Evolutionary conservation across 2,888 invertebrate genomes (phyloP), one percentile per base, ranked within the genome.

Genomic region (Geophilus truncorum): DNA sequence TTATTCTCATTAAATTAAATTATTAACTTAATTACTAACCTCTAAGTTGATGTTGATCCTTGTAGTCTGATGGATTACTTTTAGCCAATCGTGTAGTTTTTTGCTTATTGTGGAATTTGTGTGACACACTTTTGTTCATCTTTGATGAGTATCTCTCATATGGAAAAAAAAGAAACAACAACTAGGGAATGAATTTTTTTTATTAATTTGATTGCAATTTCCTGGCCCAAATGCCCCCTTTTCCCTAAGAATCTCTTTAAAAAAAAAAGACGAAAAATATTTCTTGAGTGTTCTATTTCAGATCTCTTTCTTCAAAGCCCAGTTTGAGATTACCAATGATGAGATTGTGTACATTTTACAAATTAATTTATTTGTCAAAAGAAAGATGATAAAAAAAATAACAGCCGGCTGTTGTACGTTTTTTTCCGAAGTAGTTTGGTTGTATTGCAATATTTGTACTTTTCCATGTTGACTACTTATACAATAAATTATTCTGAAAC

Each of bases 131-230:
- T 70, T 70, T 70, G 23, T 70, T 70, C 28, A 28, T 70, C 28
- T 70, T 70, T 70, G 51, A 51, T 51, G 51, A 51, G 51, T 51
- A 40, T 40, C 80, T 81, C 18, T 75, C 77, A 51, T 80, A 80
- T 30, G 62, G 57, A 77, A 87, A 94, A 94, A 89, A 94, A 93
- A 90, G 93, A 93, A 90, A 93, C 93, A 90, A 84, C 85, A 45
- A 84, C 51, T 85, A 84, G 84, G 84, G 84, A 84, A 83, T 84
- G 84, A 84, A 84, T 83, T 84, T 84, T 84, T 84, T 83, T 84
- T 84, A 83, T 84, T 70, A 28, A 70, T 70, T 70, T 70, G 70
- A 70, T 70, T 70, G 25, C 70, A 70, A 70, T 70, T 70, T 70
- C 70, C 70, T 70, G 70, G 70, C 70, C 83, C 70, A 70, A 70